Evolutionary conservation across 35 echinoderm and acorn worm genomes (phyloP).

Genomic region (Apostichopus japonicus): DNA sequence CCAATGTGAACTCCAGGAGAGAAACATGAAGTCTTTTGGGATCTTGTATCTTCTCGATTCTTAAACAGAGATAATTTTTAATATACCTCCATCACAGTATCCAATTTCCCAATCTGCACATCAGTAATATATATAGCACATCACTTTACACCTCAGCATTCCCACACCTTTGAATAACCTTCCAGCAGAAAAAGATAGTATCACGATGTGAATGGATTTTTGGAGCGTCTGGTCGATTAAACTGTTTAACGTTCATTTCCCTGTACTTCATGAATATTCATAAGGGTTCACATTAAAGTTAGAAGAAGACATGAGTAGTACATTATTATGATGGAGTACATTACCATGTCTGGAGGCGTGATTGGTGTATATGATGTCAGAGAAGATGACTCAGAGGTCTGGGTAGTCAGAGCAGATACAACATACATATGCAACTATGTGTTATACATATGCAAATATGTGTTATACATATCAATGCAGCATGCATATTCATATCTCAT

Average conservation of each 20-base stretch:
- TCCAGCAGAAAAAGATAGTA: too few relatives aligned
- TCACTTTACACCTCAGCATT: too few relatives aligned
- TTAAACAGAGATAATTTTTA: too few relatives aligned
- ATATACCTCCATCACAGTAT: too few relatives aligned
- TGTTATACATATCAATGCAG: constrained; percentile 40
- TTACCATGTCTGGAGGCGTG: constrained; percentile 45
- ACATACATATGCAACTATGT: constrained; percentile 45
- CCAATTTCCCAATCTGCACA: too few relatives aligned
- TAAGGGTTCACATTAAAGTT: background rate
- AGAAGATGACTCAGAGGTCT: constrained; percentile 52
- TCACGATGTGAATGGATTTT: too few relatives aligned
- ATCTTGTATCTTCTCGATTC: background rate
- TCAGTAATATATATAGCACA: too few relatives aligned
- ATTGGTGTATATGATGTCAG: constrained; percentile 51
- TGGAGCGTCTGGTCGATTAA: too few relatives aligned
- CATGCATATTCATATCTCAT: constrained; percentile 42
- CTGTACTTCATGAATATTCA: background rate
- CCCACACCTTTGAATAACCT: too few relatives aligned
- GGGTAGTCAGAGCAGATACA: constrained; percentile 47
- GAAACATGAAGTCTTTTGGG: background rate
- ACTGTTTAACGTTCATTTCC: too few relatives aligned
- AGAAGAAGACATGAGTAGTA: background rate
- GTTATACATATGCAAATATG: background rate
- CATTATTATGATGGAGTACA: constrained; percentile 1
- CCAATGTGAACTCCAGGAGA: constrained; percentile 19